Base-by-base conservation (phyloP, 2,888 invertebrate species). In the Cheilosia pagana region DNA sequence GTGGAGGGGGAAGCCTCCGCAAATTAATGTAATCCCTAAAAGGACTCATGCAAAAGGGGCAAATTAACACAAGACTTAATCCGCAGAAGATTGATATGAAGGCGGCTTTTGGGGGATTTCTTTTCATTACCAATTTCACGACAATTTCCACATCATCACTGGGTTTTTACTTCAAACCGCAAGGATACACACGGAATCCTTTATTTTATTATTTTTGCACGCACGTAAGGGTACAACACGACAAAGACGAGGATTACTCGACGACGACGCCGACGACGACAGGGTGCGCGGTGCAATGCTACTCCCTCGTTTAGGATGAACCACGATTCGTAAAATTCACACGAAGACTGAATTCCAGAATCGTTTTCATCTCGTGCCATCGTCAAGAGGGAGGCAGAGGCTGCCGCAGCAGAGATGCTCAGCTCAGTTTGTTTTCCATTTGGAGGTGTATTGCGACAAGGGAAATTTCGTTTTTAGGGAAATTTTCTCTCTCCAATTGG, bases 301-400 rank as follows among this genome's bases (percentile, higher is more conserved):
- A 50, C 50, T 23, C 50, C 59, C 60, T 57, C 62, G 50, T 45
- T 35, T 12, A 48, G 55, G 52, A 63, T 71, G 65, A 81, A 89
- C 91, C 89, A 89, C 87, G 88, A 89, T 88, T 89, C 89, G 88
- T 89, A 88, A 88, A 89, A 91, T 88, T 89, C 91, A 90, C 91
- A 91, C 89, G 88, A 91, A 90, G 90, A 91, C 91, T 91, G 88
- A 90, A 87, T 76, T 87, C 71, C 76, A 59, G 65, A 85, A 81
- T 81, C 65, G 39, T 60, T 81, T 75, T 76, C 75, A 82, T 72
- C 82, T 82, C 57, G 67, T 78, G 71, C 71, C 25, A 39, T 59
- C 75, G 48, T 25, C 70, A 25, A 67, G 31, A 45, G 65, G 79
- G 75, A 71, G 76, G 65, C 50, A 23, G n/a, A n/a, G n/a, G n/a